phyloP scores from a whole-genome alignment of 2,888 invertebrate species.

The Elmis aenea region DNA sequence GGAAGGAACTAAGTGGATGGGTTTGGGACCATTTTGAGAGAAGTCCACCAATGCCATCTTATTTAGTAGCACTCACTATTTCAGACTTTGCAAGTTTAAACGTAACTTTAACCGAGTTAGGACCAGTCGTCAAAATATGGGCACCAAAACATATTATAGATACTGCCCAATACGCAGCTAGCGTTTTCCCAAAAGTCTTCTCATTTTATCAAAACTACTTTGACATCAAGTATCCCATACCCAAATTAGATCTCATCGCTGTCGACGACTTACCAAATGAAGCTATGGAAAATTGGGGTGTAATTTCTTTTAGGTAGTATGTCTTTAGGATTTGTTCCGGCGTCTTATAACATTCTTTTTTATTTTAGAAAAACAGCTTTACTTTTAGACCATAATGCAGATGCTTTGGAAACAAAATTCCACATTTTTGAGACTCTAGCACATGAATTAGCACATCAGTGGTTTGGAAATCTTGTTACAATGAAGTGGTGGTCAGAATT shows the following conservation, averaged over 20 bases:
- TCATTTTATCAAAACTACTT: slow-evolving; percentile 52
- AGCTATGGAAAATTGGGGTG: slow-evolving; percentile 56
- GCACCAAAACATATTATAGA: slow-evolving; percentile 39
- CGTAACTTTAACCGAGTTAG: slow-evolving; percentile 24
- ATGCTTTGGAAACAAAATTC: slow-evolving; percentile 42
- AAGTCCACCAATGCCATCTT: slow-evolving; percentile 70
- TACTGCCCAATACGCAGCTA: slow-evolving; percentile 48
- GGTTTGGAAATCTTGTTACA: slow-evolving; percentile 70
- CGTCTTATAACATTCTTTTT: neutral
- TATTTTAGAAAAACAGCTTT: slow-evolving; percentile 25
- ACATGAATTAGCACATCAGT: slow-evolving; percentile 71
- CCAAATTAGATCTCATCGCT: slow-evolving; percentile 55
- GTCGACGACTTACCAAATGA: slow-evolving; percentile 54
- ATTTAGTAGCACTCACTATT: slow-evolving; percentile 60
- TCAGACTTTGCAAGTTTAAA: slow-evolving; percentile 34
- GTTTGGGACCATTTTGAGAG: slow-evolving; percentile 59
- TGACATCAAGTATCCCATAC: slow-evolving; percentile 49
- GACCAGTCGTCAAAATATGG: slow-evolving; percentile 46
- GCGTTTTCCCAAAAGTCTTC: slow-evolving; percentile 50
- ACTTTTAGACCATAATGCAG: slow-evolving; percentile 19
- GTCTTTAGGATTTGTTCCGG: neutral
- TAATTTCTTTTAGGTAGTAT: slow-evolving; percentile 53
- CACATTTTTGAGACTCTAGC: slow-evolving; percentile 54
- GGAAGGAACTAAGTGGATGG: slow-evolving; percentile 49
- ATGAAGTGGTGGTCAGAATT: slow-evolving; percentile 67